phyloP scores from a whole-genome alignment of 2,113 vertebrate genomes.

The Phalacrocorax carbo region DNA sequence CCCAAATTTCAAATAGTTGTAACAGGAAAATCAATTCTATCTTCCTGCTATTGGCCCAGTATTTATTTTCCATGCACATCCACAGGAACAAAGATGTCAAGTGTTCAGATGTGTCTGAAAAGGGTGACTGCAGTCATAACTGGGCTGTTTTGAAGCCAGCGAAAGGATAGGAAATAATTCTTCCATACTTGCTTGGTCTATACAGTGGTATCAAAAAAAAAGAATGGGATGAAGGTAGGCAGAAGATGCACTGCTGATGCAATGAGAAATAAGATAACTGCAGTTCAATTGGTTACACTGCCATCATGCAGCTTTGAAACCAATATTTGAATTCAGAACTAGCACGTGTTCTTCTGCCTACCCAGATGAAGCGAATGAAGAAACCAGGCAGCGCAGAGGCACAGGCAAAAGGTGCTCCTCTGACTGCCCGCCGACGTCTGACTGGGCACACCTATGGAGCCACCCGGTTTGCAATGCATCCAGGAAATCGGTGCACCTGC shows the following conservation, averaged over 20 bases:
- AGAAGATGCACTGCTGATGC: neutral
- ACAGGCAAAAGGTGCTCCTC: neutral
- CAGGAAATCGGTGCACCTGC: neutral
- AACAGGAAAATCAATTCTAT: neutral
- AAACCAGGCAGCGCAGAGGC: neutral
- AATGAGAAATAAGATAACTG: neutral
- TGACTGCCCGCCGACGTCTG: accelerated
- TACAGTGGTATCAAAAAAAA: neutral
- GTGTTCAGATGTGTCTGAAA: neutral
- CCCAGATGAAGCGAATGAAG: neutral
- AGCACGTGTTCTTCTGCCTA: neutral
- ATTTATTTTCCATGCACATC: neutral
- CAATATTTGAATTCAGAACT: neutral
- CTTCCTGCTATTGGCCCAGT: neutral
- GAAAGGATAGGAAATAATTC: neutral
- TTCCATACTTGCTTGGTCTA: neutral
- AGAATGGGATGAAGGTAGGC: neutral
- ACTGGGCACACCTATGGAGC: neutral
- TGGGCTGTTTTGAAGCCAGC: neutral
- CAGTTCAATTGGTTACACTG: neutral
- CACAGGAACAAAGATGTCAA: neutral
- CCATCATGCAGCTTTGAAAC: neutral
- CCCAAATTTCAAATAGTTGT: neutral
- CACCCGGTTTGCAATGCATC: accelerated
- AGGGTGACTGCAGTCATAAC: neutral